These are phyloP conservation scores for Trissoscelio sp. DNA, from an alignment of 2,888 invertebrate species.

Conservation along the genomic window DNA sequence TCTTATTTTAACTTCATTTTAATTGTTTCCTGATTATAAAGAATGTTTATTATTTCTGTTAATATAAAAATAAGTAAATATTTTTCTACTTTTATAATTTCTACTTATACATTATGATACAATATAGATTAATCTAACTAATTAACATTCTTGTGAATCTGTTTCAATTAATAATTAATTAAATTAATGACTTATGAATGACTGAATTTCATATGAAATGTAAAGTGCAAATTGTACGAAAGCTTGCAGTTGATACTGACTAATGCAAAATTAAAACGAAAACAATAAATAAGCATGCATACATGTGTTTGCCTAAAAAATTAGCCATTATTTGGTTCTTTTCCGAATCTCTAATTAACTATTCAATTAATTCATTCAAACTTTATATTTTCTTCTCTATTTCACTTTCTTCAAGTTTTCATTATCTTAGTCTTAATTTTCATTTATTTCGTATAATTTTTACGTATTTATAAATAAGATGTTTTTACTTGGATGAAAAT, in stretches of 20 bases:
- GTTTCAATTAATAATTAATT: slow-evolving; percentile 1
- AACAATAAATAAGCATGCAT: slow-evolving; percentile 19
- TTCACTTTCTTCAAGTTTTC: too few relatives aligned
- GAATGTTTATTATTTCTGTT: too few relatives aligned
- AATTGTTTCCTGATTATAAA: too few relatives aligned
- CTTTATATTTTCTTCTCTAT: too few relatives aligned
- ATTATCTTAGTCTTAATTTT: neutral
- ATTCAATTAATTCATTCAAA: neutral
- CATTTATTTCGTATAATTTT: neutral
- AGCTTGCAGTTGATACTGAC: slow-evolving; percentile 13
- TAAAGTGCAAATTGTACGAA: slow-evolving; percentile 6
- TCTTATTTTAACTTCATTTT: neutral
- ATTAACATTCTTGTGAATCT: neutral
- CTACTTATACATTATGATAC: too few relatives aligned
- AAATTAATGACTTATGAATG: neutral
- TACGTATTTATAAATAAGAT: slow-evolving; percentile 12
- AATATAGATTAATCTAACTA: neutral
- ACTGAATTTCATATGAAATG: neutral
- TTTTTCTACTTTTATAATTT: too few relatives aligned
- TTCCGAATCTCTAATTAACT: neutral
- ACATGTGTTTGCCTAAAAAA: neutral
- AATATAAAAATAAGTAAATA: too few relatives aligned
- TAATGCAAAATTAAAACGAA: slow-evolving; percentile 18
- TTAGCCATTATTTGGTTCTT: neutral
- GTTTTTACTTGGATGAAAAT: slow-evolving; percentile 24